A percentile compares a stretch with the other conserved stretches of the same genome.
phyloP scores from a whole-genome alignment of 2,113 vertebrate species.

The Chinchilla lanigera region DNA sequence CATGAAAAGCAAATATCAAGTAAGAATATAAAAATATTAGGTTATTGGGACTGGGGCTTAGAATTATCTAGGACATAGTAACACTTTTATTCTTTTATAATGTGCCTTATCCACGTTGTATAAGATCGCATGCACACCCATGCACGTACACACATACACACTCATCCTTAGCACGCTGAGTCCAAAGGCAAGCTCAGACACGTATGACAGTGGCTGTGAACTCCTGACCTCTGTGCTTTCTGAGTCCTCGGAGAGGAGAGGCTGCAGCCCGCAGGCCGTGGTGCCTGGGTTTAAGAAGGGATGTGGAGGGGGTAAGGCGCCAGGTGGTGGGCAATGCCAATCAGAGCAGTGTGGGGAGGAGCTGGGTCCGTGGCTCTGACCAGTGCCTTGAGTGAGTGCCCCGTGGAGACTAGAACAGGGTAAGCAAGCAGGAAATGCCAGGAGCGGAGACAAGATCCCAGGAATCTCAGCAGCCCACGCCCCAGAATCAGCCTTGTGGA shows the following conservation, averaged over 20 bases:
- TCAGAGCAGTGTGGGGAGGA: neutral
- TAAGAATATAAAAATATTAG: neutral
- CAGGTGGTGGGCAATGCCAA: neutral
- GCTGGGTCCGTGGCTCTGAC: neutral
- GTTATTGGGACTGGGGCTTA: neutral
- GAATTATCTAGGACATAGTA: neutral
- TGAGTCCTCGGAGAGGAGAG: neutral
- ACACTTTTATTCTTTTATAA: neutral
- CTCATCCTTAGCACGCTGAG: neutral
- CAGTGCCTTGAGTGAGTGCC: neutral
- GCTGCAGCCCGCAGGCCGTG: neutral
- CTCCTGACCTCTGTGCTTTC: neutral
- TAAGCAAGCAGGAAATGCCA: neutral
- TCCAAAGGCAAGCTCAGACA: neutral
- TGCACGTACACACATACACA: neutral
- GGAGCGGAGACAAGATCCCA: neutral
- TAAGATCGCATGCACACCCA: too few species aligned
- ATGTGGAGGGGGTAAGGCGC: neutral
- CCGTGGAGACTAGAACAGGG: neutral
- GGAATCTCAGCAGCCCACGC: neutral
- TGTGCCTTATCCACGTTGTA: neutral
- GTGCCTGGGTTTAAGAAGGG: rapidly evolving
- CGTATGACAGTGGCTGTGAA: neutral
- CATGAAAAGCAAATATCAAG: neutral
- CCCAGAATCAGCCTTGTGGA: neutral